Evolutionary conservation across 2,113 vertebrate species (phyloP), one percentile per base, ranked within the genome.

Genomic region (Callionymus lyra): DNA sequence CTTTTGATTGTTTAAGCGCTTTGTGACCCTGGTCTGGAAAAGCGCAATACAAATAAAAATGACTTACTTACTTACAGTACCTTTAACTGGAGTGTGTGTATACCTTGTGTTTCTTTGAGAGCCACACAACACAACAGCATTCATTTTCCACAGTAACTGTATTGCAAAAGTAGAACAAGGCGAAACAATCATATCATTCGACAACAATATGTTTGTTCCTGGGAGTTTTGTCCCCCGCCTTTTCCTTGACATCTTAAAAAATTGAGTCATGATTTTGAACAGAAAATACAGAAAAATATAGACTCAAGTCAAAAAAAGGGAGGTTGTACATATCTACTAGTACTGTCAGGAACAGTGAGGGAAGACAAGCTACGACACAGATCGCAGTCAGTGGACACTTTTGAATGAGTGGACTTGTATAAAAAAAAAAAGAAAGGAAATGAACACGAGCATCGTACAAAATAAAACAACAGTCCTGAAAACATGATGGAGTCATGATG

Each of bases 401-500:
- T 85, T 82, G 80, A 85, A 82, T 75, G 65, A 66, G 77, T 70
- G 50, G 79, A 85, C 80, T 82, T 82, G 67, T 4, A 64, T 84
- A 82, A 79, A 86, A 81, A 82, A 83, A n/a, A 76, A 61, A 80
- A 82, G 72, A 90, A 77, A 4, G 21, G 4, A 27, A 27, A 27
- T 27, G 8, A 88, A 84, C 87, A 84, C 78, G 81, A 86, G 70
- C 80, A 80, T 72, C 83, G 83, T 85, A 92, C 86, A 93, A 98
- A 91, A 59, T 70, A 91, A 93, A 75, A 63, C 1, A 27, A 27
- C 4, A 27, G 21, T 27, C 87, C 87, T 91, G 89, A 91, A 91
- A 90, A 89, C 32, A 59, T 86, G 84, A 89, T 27, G 21, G 8
- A 27, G 21, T 27, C 21, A 8, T 27, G 21, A 27, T 8, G 21